Conservation (phyloP, 2,888 invertebrate species). For the Eupithecia inturbata region DNA sequence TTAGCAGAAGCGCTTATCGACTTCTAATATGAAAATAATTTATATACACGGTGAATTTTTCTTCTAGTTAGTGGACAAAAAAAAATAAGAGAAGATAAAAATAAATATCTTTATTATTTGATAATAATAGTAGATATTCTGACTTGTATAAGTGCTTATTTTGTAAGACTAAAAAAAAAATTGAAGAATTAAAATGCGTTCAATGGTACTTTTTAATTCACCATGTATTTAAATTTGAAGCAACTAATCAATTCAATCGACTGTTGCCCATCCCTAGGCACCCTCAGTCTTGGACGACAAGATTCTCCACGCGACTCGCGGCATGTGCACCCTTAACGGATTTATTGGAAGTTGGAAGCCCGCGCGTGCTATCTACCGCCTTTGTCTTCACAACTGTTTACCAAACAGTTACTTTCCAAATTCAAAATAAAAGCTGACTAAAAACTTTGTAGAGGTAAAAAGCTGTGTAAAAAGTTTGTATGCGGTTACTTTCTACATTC, state of each 20-base stretch:
- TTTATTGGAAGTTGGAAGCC: conserved; percentile 66
- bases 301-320: conserved; percentile 71
- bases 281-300: conserved; percentile 72
- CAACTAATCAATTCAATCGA: conserved; percentile 47
- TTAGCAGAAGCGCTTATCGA: no score
- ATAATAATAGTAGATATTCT: no score
- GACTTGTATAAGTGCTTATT: no score
- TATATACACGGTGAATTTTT: no score
- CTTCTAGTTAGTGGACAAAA: no score
- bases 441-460: conserved; percentile 9
- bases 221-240: neutral
- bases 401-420: conserved; percentile 46
- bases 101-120: no score
- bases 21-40: no score
- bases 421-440: conserved; percentile 22
- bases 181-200: no score
- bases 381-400: conserved; percentile 47
- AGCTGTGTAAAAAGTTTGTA: conserved; percentile 1
- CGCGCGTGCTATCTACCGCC: conserved; percentile 61
- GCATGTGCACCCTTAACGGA: conserved; percentile 81
- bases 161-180: no score
- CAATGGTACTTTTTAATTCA: neutral
- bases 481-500: conserved; percentile 23
- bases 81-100: no score
- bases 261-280: conserved; percentile 54